Percentiles rank a stretch among this genome's conserved stretches.
Conservation (phyloP, 2,797 vertebrate genomes). For the Sebastes umbrosus region DNA sequence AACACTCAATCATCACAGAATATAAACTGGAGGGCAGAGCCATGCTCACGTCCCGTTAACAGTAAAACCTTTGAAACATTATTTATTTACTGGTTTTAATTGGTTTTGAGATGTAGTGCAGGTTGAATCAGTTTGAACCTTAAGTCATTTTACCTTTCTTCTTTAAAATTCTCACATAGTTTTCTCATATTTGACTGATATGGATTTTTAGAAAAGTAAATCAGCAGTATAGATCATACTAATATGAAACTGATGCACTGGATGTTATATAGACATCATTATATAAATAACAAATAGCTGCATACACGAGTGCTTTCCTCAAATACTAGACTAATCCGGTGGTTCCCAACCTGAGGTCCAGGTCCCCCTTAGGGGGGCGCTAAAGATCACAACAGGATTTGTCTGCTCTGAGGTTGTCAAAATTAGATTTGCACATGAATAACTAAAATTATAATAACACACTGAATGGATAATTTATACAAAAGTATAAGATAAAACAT, state of each 20-base stretch:
- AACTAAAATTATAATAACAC: no score
- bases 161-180: background rate
- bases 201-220: background rate
- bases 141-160: background rate
- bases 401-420: no score
- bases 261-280: background rate
- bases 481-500: no score
- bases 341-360: no score
- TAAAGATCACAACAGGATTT: no score
- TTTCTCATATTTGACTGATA: background rate
- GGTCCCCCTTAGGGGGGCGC: no score
- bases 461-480: no score
- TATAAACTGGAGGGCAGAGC: background rate
- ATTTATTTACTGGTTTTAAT: conserved; percentile 4
- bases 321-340: no score
- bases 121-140: no score
- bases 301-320: background rate
- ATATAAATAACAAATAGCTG: background rate
- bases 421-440: no score
- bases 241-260: background rate
- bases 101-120: background rate
- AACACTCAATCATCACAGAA: conserved; percentile 14
- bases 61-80: background rate
- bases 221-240: background rate
- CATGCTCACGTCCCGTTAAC: background rate